Evolutionary conservation across 2,888 invertebrate genomes (phyloP), one percentile per base, ranked within the genome.

Genomic region (Himalopsyche kuldschensis): DNA sequence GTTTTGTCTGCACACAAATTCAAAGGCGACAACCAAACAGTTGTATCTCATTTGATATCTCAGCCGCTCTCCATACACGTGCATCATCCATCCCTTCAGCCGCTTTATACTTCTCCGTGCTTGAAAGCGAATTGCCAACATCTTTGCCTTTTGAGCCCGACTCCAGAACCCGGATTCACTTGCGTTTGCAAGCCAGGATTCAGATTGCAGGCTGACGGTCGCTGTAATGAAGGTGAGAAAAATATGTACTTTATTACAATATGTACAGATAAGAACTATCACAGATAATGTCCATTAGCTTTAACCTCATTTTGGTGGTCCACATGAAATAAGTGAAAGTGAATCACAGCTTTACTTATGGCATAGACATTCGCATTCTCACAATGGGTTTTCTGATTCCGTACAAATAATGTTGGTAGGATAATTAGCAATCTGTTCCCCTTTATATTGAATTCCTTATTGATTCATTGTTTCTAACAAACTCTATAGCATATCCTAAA

Each of bases 11-110:
- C 97, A 0, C 96, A 98, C 89, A 99, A 99, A 90, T 98, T 96
- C 90, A 94, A 94, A 87, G 98, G 99, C 20, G 93, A 94, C 32
- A 98, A 98, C 89, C 97, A 98, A 89, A 97, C 97, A 0, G 97
- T 99, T 0, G 97, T 98, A 0, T 97, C 97, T 0, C 98, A 98
- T 89, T 91, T 98, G 82, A 98, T 99, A 87, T 97, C 97, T 3
- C 98, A 98, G 90, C 99, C 99, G 0, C 92, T 99, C 4, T 98
- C 98, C 10, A 97, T 99, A 85, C 97, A 97, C 88, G 98, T 98
- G 0, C 97, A 98, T 87, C 99, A 99, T 90, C 97, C 98, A 0
- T 96, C 97, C 0, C 91, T 99, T 78, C 99, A 99, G 89, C 98
- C 98, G 0, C 90, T 93, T 84, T 92, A 94, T 20, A 90, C 93